phyloP scores from a whole-genome alignment of 2,888 invertebrate genomes.

The Ophioninae sp. region DNA sequence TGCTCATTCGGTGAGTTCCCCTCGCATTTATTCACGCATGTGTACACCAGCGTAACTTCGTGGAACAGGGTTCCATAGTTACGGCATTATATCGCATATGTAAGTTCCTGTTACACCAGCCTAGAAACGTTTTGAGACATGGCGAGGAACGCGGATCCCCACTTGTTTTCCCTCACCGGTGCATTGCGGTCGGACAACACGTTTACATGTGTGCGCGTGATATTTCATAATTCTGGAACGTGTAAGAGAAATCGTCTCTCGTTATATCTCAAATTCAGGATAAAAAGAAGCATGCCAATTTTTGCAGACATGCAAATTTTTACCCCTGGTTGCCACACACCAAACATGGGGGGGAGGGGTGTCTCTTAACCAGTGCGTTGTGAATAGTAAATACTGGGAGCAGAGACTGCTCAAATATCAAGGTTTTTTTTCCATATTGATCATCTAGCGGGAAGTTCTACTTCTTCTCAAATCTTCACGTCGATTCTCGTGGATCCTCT shows the following conservation, averaged over 20 bases:
- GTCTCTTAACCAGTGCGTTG: too few relatives aligned
- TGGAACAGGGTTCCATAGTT: neutral
- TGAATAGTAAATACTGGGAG: too few relatives aligned
- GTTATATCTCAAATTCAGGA: neutral
- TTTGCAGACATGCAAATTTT: too few relatives aligned
- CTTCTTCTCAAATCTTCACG: too few relatives aligned
- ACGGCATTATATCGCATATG: conserved; percentile 12
- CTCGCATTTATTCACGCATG: conserved; percentile 1
- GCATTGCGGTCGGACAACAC: conserved; percentile 35
- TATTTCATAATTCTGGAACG: conserved; percentile 32
- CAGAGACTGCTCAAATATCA: too few relatives aligned
- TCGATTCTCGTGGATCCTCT: too few relatives aligned
- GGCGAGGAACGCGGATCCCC: conserved; percentile 55
- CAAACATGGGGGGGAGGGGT: too few relatives aligned
- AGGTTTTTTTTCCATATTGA: too few relatives aligned
- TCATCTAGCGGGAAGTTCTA: too few relatives aligned
- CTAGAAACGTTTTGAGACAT: conserved; percentile 56
- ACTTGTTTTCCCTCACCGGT: conserved; percentile 38
- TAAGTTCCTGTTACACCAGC: conserved; percentile 50
- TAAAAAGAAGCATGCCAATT: neutral
- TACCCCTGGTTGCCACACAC: too few relatives aligned
- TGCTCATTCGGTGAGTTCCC: conserved; percentile 28
- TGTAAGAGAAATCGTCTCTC: conserved; percentile 25
- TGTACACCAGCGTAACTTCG: neutral
- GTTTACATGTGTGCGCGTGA: conserved; percentile 5